phyloP scores from a whole-genome alignment of 2,888 invertebrate genomes.

The Scelioninae gen. 1 region DNA sequence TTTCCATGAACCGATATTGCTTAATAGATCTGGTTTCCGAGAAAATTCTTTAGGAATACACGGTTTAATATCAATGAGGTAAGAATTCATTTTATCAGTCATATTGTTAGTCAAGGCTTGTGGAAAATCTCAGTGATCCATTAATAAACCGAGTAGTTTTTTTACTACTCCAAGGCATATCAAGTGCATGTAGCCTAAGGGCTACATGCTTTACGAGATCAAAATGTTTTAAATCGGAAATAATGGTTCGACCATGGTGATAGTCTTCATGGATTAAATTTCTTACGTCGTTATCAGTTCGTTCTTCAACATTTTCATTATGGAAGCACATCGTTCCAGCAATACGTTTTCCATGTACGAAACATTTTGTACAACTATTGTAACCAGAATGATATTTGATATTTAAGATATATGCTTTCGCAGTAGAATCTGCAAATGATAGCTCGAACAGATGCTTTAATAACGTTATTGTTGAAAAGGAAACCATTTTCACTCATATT shows the following conservation, averaged over 20 bases:
- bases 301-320: neutral
- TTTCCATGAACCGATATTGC: no score
- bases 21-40: no score
- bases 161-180: constrained; percentile 22
- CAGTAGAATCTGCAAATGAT: constrained; percentile 23
- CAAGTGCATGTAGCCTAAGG: constrained; percentile 27
- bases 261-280: constrained; percentile 10
- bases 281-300: constrained; percentile 6
- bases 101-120: neutral
- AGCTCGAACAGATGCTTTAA: neutral
- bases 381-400: constrained; percentile 15
- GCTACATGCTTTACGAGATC: constrained; percentile 29
- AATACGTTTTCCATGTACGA: constrained; percentile 17
- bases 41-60: constrained; percentile 19
- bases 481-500: neutral
- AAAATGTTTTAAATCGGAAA: constrained; percentile 20
- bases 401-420: constrained; percentile 29
- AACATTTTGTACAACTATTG: constrained; percentile 33
- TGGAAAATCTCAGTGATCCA: neutral
- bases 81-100: neutral
- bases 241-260: constrained; percentile 2
- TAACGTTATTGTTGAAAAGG: neutral
- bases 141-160: constrained; percentile 9
- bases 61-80: constrained; percentile 4
- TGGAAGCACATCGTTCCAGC: constrained; percentile 3